A percentile compares a stretch with the other conserved stretches of the same genome.
Conservation (phyloP, 2,113 vertebrate species). For the Anguilla japonica region DNA sequence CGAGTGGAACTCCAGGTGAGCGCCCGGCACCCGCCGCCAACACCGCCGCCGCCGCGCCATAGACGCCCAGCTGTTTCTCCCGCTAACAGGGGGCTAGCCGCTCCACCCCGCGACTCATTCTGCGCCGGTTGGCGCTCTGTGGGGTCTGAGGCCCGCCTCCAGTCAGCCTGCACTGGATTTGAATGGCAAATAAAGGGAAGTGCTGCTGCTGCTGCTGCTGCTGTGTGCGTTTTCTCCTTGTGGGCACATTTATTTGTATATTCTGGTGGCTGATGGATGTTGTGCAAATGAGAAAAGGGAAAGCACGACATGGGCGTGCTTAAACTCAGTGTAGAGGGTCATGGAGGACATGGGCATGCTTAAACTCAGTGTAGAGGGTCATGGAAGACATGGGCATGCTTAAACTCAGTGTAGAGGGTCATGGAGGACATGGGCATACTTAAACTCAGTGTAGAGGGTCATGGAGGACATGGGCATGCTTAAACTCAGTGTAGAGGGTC, state of each 20-base stretch:
- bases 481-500: too few species aligned
- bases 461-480: too few species aligned
- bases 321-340: background rate
- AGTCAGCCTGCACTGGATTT: background rate
- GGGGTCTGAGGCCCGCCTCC: too few species aligned
- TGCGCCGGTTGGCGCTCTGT: too few species aligned
- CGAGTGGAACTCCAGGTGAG: constrained; percentile 80
- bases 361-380: too few species aligned
- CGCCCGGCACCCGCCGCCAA: background rate
- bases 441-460: too few species aligned
- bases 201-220: background rate
- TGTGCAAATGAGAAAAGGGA: background rate
- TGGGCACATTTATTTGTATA: background rate
- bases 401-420: too few species aligned
- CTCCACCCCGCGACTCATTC: background rate
- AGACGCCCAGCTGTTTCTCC: too few species aligned
- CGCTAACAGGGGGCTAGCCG: too few species aligned
- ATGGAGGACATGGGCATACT: too few species aligned
- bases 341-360: background rate
- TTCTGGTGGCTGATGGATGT: background rate
- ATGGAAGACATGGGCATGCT: too few species aligned
- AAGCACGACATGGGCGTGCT: background rate
- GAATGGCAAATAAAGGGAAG: background rate
- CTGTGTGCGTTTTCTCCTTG: background rate
- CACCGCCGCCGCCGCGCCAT: too few species aligned